Evolutionary conservation across 64 coral and sea anemone genomes (phyloP), one percentile per base, ranked within the genome.

Genomic region (Dendrophyllia cribrosa): DNA sequence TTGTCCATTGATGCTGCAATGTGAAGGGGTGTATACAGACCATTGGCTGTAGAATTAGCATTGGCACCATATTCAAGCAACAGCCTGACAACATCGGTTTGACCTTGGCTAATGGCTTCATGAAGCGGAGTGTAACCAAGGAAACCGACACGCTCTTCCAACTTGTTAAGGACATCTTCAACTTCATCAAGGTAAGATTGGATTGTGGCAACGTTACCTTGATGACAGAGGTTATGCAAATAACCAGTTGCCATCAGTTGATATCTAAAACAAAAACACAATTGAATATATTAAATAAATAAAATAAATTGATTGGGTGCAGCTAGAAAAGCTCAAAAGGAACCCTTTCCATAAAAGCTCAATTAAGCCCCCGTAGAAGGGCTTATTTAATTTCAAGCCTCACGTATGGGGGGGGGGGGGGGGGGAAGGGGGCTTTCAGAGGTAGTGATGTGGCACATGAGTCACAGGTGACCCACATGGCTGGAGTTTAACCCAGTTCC

Each of bases 111-210:
- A 6, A 92, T 87, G 25, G 97, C 97, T 68, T 93, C 91, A 66
- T 98, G 97, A 25, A 98, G 72, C 43, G 97, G 97, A n/a, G 97
- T 98, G 64, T 98, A 95, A 50, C 97, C 97, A 78, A 96, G 91
- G 71, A 95, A 98, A 78, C 97, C 97, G 45, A 96, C 67, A 63
- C 92, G 93, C 46, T 96, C 95, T 49, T 96, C 95, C 64, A 96
- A 69, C 11, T 86, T 87, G 21, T 90, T 84, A 6, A 1, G 53
- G 50, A 91, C 26, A 51, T 89, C 77, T 24, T 70, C 78, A 9
- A 93, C 59, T 47, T 78, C 88, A 19, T 69, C 60, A 12, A 96
- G 88, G 43, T 66, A 96, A 26, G 85, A 24, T 10, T 77, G 89
- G 64, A 96, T 93, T 61, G 69, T 91, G 51, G 55, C 43, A 0